Evolutionary conservation across 2,113 vertebrate genomes (phyloP).

Genomic region (Nannospalax galili): DNA sequence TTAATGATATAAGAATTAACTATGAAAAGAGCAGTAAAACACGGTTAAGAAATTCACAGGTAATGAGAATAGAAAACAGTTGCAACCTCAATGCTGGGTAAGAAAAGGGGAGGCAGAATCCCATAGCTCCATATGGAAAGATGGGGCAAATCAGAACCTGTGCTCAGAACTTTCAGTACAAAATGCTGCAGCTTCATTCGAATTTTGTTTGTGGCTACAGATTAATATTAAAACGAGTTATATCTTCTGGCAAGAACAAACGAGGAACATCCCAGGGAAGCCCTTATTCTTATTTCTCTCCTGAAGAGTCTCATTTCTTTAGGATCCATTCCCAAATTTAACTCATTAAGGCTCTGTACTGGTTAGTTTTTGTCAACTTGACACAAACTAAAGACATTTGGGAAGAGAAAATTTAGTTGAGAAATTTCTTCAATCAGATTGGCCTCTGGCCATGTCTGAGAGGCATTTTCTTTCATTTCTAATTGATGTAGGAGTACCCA

Average conservation of each 20-base stretch:
- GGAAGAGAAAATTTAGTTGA: no score
- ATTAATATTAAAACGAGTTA: background rate
- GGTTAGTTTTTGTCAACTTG: no score
- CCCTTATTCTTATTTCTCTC: background rate
- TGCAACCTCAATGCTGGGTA: background rate
- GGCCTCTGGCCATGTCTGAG: no score
- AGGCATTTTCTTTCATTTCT: no score
- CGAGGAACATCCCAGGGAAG: no score
- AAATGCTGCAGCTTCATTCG: accelerated
- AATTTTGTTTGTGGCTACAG: background rate
- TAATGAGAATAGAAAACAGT: accelerated
- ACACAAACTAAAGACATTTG: no score
- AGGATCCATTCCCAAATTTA: background rate
- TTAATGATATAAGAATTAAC: background rate
- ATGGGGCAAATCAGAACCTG: no score
- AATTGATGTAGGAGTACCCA: no score
- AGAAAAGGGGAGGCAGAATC: accelerated
- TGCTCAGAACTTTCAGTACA: background rate
- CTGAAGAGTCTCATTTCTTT: background rate
- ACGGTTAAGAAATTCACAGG: background rate
- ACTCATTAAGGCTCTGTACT: background rate
- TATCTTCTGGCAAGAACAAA: no score
- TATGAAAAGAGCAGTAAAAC: background rate
- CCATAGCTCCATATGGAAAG: background rate
- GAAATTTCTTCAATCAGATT: no score